phyloP scores from a whole-genome alignment of 2,113 vertebrate species.

The Mastomys coucha region DNA sequence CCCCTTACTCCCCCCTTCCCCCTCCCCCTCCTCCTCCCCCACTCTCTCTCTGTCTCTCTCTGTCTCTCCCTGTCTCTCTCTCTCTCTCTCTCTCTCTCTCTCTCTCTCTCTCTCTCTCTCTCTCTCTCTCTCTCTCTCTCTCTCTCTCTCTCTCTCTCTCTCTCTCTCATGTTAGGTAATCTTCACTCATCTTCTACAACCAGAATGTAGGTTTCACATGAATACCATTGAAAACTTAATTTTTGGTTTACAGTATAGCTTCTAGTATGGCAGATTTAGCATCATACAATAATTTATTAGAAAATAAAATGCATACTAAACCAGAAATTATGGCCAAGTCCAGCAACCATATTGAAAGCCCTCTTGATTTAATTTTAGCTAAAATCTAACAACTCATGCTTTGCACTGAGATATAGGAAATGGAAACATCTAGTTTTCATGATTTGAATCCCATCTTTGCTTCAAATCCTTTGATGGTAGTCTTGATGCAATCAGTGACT shows the following conservation, averaged over 20 bases:
- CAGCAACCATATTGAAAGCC: background rate
- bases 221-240: background rate
- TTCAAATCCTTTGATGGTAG: conserved; percentile 13
- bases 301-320: background rate
- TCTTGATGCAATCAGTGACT: background rate
- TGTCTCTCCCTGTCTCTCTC: too few species aligned
- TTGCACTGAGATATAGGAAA: background rate
- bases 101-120: too few species aligned
- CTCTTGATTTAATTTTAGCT: background rate
- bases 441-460: background rate
- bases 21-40: too few species aligned
- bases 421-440: background rate
- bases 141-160: too few species aligned
- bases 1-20: too few species aligned
- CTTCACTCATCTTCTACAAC: background rate
- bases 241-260: background rate
- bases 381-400: background rate
- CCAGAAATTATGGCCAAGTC: background rate
- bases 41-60: too few species aligned
- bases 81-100: too few species aligned
- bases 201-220: background rate
- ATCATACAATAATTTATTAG: background rate
- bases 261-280: background rate
- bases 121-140: too few species aligned
- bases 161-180: background rate